These are phyloP conservation scores for Archegozetes longisetosus DNA, from an alignment of 1,140 invertebrate species.

Conservation along the genomic window DNA sequence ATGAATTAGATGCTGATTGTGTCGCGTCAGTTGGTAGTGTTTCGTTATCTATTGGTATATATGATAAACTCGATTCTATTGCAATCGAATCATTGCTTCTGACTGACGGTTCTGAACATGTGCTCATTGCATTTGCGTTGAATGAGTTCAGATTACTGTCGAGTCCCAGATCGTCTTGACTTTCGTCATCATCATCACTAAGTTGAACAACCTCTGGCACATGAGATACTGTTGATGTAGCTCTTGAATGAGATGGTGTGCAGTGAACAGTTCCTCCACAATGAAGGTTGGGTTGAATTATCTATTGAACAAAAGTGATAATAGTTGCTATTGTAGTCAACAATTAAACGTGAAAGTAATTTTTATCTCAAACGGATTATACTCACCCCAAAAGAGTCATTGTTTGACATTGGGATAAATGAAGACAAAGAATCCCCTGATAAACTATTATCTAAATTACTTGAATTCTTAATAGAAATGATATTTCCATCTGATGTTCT, in stretches of 20 bases:
- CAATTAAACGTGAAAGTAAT: too few relatives aligned
- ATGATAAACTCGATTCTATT: too few relatives aligned
- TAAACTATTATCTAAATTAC: too few relatives aligned
- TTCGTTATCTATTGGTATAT: too few relatives aligned
- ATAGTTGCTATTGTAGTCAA: too few relatives aligned
- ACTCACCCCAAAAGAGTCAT: neutral
- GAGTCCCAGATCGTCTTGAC: neutral
- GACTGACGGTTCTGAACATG: too few relatives aligned
- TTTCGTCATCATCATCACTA: neutral
- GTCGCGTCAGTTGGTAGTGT: too few relatives aligned
- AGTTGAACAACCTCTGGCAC: neutral
- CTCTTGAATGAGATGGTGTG: neutral
- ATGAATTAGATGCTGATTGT: too few relatives aligned
- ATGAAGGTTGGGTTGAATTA: neutral
- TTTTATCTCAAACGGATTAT: neutral
- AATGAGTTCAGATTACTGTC: too few relatives aligned
- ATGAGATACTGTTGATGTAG: neutral
- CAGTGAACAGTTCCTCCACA: neutral
- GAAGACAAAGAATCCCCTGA: neutral
- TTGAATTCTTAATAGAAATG: neutral
- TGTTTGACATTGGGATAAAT: neutral
- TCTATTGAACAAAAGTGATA: neutral
- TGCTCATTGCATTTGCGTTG: too few relatives aligned
- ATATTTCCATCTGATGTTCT: neutral
- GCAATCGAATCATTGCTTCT: too few relatives aligned